phyloP scores from a whole-genome alignment of 1,140 invertebrate genomes.

The Muscidifurax raptorellus region DNA sequence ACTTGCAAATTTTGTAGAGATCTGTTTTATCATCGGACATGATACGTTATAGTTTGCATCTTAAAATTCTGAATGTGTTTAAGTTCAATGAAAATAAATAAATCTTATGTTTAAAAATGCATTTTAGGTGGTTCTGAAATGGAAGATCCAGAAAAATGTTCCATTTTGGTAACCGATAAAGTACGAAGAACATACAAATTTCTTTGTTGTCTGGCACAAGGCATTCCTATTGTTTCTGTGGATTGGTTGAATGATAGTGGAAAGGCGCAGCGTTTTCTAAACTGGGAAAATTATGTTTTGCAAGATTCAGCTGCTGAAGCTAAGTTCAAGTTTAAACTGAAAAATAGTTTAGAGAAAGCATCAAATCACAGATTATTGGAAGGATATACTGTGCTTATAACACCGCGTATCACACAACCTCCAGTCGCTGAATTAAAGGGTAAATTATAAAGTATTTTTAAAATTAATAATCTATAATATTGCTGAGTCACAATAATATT shows the following conservation, averaged over 20 bases:
- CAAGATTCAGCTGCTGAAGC: conserved; percentile 69
- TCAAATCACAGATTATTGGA: conserved; percentile 64
- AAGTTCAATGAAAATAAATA: too few relatives aligned
- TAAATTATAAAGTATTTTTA: conserved; percentile 54
- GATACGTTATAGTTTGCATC: too few relatives aligned
- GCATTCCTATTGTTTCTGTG: conserved; percentile 72
- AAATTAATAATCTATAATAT: not conserved
- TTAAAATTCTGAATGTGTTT: too few relatives aligned
- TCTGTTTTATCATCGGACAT: too few relatives aligned
- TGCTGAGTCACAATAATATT: not conserved
- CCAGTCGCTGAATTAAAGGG: conserved; percentile 74
- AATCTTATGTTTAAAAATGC: not conserved
- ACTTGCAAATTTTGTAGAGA: too few relatives aligned
- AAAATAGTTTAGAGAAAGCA: conserved; percentile 67
- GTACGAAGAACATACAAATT: conserved; percentile 75
- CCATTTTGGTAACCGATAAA: conserved; percentile 75
- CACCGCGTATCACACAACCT: conserved; percentile 69
- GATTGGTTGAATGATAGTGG: conserved; percentile 71
- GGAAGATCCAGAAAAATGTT: conserved; percentile 65
- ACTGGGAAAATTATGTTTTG: conserved; percentile 70
- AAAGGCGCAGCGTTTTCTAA: conserved; percentile 61
- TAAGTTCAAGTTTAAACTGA: conserved; percentile 71
- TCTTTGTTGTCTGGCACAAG: conserved; percentile 70
- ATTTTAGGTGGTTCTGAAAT: conserved; percentile 68
- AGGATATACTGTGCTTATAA: conserved; percentile 69